Evolutionary conservation across 2,113 vertebrate species (phyloP), one percentile per base, ranked within the genome.

Genomic region (Ctenomys sociabilis): DNA sequence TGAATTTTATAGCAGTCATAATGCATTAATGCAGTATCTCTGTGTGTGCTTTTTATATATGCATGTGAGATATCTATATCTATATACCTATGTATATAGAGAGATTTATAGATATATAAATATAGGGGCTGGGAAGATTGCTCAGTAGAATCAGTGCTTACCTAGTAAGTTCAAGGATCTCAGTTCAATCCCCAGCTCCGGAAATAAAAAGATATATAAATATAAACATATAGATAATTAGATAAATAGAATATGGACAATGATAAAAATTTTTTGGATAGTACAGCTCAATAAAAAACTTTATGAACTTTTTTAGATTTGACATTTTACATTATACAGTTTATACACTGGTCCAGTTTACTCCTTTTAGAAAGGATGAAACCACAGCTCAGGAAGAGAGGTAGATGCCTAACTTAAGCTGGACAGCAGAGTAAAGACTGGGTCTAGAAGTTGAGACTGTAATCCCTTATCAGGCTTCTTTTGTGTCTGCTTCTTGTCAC

Each of bases 341-440:
- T 22, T 95, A 82, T 12, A 80, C 11, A 49, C 40, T 49, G 54
- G 45, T 52, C 77, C 17, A 88, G 52, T 7, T 37, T 12, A 3
- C 57, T 78, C 32, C 16, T 85, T 95, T 88, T 61, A 77, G 45
- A 86, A 93, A 88, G 52, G 32, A 83, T 12, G 32, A 82, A 93
- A 52, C 28, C 37, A 61, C 9, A 24, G 35, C 8, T 75, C 28
- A 32, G 54, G 57, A 93, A 87, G 26, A 5, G 28, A 77, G 19
- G 0, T 40, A 84, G 68, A 17, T 52, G 7, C 45, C 77, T 43
- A 89, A 30, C 19, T 70, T 73, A 95, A 86, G 21, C 2, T 84
- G 22, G 22, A 40, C 0, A 77, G 40, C 40, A 94, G 35, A 40
- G 49, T 35, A 86, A 90, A 84, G 49, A 0, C 19, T 77, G 73